Percentiles rank a stretch among this genome's conserved stretches.
Evolutionary conservation across 2,888 invertebrate species (phyloP).

Genomic region (Calameuta filiformis): DNA sequence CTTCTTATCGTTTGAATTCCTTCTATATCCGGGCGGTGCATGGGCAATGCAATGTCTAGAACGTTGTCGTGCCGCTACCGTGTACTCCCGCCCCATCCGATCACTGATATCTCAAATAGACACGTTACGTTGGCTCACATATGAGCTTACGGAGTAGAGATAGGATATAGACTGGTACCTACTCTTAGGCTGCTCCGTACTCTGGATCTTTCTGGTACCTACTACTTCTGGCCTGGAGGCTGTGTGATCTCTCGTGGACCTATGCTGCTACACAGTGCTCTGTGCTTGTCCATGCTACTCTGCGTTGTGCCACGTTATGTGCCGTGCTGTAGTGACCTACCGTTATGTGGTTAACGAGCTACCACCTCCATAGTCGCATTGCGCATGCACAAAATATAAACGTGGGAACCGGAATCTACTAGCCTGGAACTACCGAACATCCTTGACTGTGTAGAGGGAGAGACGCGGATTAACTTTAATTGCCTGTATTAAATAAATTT

Average conservation of each 20-base stretch:
- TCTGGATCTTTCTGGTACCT: background rate
- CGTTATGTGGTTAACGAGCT: constrained; percentile 66
- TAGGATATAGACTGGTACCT: background rate
- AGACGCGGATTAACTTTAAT: background rate
- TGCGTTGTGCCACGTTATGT: constrained; percentile 28
- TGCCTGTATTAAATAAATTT: background rate
- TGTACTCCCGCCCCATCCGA: constrained; percentile 42
- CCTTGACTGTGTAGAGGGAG: background rate
- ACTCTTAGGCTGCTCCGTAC: background rate
- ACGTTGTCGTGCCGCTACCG: constrained; percentile 40
- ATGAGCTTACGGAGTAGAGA: background rate
- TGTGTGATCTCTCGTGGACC: background rate
- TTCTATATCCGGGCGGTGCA: background rate
- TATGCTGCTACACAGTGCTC: background rate
- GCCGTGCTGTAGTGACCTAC: constrained; percentile 55
- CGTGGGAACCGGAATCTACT: constrained; percentile 66
- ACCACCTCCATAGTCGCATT: constrained; percentile 59
- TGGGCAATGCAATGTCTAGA: background rate
- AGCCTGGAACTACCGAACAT: constrained; percentile 27
- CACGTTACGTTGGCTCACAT: constrained; percentile 50
- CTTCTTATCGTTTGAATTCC: background rate
- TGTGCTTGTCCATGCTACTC: background rate
- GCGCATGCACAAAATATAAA: constrained; percentile 67
- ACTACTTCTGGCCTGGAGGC: constrained; percentile 8
- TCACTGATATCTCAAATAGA: constrained; percentile 61